Conservation (phyloP, 2,888 invertebrate genomes). For the Psylliodes chrysocephalus region DNA sequence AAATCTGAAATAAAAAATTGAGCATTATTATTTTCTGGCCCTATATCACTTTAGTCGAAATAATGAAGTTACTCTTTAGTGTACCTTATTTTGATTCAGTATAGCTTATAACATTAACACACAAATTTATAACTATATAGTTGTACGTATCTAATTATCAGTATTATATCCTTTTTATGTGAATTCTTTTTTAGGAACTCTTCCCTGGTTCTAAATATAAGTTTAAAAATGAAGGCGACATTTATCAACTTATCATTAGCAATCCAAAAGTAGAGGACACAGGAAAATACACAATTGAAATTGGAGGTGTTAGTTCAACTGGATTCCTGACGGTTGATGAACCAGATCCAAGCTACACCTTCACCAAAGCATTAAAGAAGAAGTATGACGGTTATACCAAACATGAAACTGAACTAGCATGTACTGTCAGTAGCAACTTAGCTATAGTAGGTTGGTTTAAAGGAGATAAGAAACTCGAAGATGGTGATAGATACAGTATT, state of each 20-base stretch:
- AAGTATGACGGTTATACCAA: conserved; percentile 88
- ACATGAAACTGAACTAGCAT: conserved; percentile 92
- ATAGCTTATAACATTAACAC: too few species aligned
- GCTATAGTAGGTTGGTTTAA: conserved; percentile 96
- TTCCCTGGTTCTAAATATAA: conserved; percentile 97
- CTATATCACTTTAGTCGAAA: too few species aligned
- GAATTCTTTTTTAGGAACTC: conserved; percentile 85
- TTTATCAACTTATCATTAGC: conserved; percentile 89
- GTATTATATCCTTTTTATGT: too few species aligned
- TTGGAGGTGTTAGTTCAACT: conserved; percentile 87
- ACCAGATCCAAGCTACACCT: conserved; percentile 93
- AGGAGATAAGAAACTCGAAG: conserved; percentile 79
- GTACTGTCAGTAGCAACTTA: conserved; percentile 91
- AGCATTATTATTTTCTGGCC: too few species aligned
- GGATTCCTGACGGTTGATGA: conserved; percentile 96
- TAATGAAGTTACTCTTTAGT: too few species aligned
- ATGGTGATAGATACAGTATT: conserved; percentile 84
- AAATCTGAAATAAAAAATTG: too few species aligned
- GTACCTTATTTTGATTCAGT: too few species aligned
- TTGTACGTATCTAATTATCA: too few species aligned
- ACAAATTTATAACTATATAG: too few species aligned
- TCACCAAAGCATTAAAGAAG: conserved; percentile 90
- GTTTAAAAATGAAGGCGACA: conserved; percentile 91
- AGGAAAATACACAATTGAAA: conserved; percentile 96
- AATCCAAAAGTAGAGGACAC: conserved; percentile 96